A percentile compares a stretch with the other conserved stretches of the same genome.
Evolutionary conservation across 2,797 vertebrate species (phyloP).

Genomic region (Simalia tracyae): DNA sequence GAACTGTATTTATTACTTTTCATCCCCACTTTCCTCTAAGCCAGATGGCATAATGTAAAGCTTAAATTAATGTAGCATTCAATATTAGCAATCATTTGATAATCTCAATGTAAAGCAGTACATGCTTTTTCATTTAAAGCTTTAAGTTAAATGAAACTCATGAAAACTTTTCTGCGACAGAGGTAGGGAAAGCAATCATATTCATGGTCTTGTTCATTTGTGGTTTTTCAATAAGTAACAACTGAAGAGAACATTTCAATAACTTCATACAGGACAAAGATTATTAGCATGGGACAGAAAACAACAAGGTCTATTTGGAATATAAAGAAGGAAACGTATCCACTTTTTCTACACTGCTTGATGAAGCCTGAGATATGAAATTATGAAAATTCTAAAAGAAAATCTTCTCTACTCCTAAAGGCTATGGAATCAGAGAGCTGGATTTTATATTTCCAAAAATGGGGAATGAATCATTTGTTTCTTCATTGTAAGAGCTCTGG

Average conservation of each 20-base stretch:
- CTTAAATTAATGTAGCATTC: not conserved
- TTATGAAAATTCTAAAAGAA: constrained; percentile 1
- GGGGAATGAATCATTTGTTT: not conserved
- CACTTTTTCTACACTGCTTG: not conserved
- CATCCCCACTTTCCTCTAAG: not conserved
- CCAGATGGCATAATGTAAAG: not conserved
- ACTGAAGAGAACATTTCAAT: not conserved
- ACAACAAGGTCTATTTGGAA: not conserved
- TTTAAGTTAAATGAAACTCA: not conserved
- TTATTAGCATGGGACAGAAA: not conserved
- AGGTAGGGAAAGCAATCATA: not conserved
- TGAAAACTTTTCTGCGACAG: not conserved
- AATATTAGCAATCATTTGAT: not conserved
- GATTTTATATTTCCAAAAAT: not conserved
- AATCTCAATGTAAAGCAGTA: not conserved
- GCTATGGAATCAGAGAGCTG: not conserved
- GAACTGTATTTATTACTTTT: not conserved
- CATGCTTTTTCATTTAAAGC: not conserved
- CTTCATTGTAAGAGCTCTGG: too few species aligned
- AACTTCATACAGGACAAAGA: not conserved
- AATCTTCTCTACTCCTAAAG: not conserved
- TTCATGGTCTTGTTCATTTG: not conserved
- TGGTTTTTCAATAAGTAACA: not conserved
- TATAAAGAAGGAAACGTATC: not conserved
- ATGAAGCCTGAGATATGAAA: not conserved